Evolutionary conservation across 2,888 invertebrate genomes (phyloP).

Genomic region (Drosophila setosimentum): DNA sequence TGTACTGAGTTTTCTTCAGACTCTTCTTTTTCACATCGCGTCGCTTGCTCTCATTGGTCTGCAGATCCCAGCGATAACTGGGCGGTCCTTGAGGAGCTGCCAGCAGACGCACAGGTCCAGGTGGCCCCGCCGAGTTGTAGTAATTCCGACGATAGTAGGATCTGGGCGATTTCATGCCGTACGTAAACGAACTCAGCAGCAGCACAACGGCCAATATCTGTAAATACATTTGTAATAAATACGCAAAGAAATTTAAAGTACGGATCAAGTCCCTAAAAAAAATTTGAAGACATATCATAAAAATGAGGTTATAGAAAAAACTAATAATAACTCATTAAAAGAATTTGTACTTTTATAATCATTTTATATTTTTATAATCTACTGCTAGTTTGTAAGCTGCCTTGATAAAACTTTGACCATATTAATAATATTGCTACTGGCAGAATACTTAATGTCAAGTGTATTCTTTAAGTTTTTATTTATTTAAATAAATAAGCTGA

Average conservation of each 20-base stretch:
- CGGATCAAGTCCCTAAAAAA: background rate
- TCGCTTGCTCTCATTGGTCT: slow-evolving; percentile 77
- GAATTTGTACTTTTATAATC: background rate
- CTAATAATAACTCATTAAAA: background rate
- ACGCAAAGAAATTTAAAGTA: background rate
- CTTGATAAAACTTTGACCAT: no score
- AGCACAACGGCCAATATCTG: slow-evolving; percentile 66
- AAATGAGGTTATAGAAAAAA: no score
- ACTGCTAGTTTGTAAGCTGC: background rate
- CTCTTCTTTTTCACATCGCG: slow-evolving; percentile 68
- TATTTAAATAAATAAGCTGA: background rate
- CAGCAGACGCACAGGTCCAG: slow-evolving; percentile 64
- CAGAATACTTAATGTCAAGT: no score
- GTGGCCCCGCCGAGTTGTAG: slow-evolving; percentile 65
- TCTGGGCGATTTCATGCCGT: slow-evolving; percentile 50
- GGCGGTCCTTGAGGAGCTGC: slow-evolving; percentile 48
- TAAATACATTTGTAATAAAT: slow-evolving; percentile 1
- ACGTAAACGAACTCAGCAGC: slow-evolving; percentile 41
- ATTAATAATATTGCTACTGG: no score
- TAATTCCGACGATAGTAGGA: slow-evolving; percentile 68
- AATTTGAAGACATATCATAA: background rate
- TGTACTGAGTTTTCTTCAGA: slow-evolving; percentile 73
- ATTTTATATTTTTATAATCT: background rate
- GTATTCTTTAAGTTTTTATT: background rate
- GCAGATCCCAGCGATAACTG: slow-evolving; percentile 67